A percentile compares a stretch with the other conserved stretches of the same genome.
These are phyloP conservation scores for Micromussa lordhowensis DNA, from an alignment of 92 coral and sea anemone species.

Conservation along the genomic window DNA sequence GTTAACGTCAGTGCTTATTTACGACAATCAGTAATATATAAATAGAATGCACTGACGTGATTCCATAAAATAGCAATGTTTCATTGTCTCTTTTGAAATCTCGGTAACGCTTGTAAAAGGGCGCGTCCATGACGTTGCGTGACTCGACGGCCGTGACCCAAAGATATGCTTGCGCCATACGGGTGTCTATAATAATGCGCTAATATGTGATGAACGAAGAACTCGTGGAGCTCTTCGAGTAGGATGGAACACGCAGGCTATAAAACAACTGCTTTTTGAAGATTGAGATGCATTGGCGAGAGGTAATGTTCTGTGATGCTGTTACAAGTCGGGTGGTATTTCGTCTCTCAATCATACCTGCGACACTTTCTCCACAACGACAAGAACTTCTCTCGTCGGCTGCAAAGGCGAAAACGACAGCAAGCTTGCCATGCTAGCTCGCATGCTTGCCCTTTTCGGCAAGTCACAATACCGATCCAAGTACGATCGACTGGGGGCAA, in stretches of 20 bases:
- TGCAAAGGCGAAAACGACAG: slow-evolving; percentile 53
- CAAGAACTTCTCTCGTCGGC: slow-evolving; percentile 45
- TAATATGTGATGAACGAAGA: neutral
- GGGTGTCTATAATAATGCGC: neutral
- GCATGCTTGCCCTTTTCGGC: slow-evolving; percentile 72
- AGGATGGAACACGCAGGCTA: neutral
- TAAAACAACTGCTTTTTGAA: slow-evolving; percentile 3
- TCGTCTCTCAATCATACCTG: slow-evolving; percentile 47
- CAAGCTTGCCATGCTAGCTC: slow-evolving; percentile 68
- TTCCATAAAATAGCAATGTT: neutral
- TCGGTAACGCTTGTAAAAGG: neutral
- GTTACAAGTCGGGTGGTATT: neutral
- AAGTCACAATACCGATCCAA: slow-evolving; percentile 63
- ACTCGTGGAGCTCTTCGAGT: slow-evolving; percentile 6
- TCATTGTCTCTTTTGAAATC: neutral
- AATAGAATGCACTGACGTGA: neutral
- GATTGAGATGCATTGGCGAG: neutral
- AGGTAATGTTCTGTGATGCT: neutral
- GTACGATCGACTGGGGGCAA: slow-evolving; percentile 39
- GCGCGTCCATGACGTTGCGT: slow-evolving; percentile 4
- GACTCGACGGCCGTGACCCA: slow-evolving; percentile 1
- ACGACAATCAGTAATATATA: slow-evolving; percentile 1
- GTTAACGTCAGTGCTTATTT: neutral
- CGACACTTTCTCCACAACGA: slow-evolving; percentile 72
- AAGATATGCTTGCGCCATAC: neutral